Conservation (phyloP, 1,140 invertebrate genomes). For the Drosophila trapezifrons region DNA sequence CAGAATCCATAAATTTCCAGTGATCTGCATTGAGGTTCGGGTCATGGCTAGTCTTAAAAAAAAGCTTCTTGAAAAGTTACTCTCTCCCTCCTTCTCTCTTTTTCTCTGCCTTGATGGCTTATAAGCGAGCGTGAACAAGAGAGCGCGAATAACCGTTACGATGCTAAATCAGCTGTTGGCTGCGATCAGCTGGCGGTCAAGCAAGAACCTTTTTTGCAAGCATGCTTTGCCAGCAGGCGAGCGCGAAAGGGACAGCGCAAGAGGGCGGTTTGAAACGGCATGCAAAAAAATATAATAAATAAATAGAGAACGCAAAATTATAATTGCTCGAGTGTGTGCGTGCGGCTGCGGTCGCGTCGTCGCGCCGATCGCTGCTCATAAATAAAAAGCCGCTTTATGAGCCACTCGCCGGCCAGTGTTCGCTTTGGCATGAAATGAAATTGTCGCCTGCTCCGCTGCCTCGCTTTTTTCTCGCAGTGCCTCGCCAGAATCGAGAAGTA, state of each 20-base stretch:
- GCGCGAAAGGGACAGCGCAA: too few relatives aligned
- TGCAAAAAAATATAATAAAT: conserved; percentile 2
- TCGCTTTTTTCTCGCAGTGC: conserved; percentile 17
- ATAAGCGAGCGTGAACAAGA: not conserved
- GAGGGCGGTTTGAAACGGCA: not conserved
- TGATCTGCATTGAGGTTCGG: conserved; percentile 9
- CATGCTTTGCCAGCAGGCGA: conserved; percentile 3
- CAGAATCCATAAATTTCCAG: not conserved
- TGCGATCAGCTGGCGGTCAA: conserved; percentile 37
- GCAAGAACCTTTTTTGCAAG: conserved; percentile 23
- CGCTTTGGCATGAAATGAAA: conserved; percentile 56
- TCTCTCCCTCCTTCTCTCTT: not conserved
- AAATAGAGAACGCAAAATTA: conserved; percentile 12
- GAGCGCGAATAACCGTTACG: conserved; percentile 6
- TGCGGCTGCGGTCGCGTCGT: conserved; percentile 36
- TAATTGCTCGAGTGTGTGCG: conserved; percentile 29
- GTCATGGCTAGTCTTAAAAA: conserved; percentile 13
- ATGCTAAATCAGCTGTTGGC: conserved; percentile 13
- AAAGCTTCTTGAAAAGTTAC: conserved; percentile 14
- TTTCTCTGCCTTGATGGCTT: not conserved
- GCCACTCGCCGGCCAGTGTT: conserved; percentile 49
- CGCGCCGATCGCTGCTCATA: conserved; percentile 39
- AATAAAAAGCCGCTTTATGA: conserved; percentile 61
- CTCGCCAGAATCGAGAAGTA: conserved; percentile 7
- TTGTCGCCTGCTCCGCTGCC: conserved; percentile 38